These are phyloP conservation scores for Sebastes matsubarae DNA, from an alignment of 2,797 vertebrate species.

Conservation along the genomic window DNA sequence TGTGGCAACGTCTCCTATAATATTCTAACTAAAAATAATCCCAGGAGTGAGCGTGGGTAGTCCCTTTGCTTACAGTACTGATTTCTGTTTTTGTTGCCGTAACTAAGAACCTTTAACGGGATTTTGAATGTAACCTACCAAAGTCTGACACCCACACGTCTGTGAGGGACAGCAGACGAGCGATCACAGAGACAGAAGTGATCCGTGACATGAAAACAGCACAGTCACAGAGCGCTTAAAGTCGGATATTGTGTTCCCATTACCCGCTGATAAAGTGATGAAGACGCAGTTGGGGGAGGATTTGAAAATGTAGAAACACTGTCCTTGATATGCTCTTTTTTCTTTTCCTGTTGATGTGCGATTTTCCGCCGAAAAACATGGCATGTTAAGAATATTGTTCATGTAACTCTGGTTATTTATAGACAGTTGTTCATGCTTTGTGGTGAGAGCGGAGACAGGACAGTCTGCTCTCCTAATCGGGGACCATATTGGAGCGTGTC, in stretches of 20 bases:
- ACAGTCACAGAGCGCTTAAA: conserved; percentile 8
- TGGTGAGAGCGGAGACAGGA: conserved; percentile 50
- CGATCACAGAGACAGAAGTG: conserved; percentile 21
- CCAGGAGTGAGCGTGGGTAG: not conserved
- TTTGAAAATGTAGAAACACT: conserved; percentile 3
- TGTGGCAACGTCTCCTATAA: too few relatives aligned
- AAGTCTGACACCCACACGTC: conserved; percentile 43
- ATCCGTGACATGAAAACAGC: conserved; percentile 28
- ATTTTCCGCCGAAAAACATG: not conserved
- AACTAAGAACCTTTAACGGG: conserved; percentile 20
- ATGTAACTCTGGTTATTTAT: conserved; percentile 21
- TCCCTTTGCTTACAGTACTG: not conserved
- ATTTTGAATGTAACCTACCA: conserved; percentile 39
- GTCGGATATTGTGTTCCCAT: conserved; percentile 27
- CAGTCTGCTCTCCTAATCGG: conserved; percentile 55
- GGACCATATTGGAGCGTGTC: conserved; percentile 65
- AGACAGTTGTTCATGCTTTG: conserved; percentile 41
- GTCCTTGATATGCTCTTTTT: not conserved
- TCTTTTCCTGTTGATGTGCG: not conserved
- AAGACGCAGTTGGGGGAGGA: conserved; percentile 1
- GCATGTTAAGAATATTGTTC: conserved; percentile 2
- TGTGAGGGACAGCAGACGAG: conserved; percentile 42
- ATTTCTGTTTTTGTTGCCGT: conserved; percentile 15
- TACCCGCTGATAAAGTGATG: conserved; percentile 16
- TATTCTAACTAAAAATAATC: not conserved